Evolutionary conservation across 2,888 invertebrate genomes (phyloP).

Genomic region (Lasioglossum oenotherae): DNA sequence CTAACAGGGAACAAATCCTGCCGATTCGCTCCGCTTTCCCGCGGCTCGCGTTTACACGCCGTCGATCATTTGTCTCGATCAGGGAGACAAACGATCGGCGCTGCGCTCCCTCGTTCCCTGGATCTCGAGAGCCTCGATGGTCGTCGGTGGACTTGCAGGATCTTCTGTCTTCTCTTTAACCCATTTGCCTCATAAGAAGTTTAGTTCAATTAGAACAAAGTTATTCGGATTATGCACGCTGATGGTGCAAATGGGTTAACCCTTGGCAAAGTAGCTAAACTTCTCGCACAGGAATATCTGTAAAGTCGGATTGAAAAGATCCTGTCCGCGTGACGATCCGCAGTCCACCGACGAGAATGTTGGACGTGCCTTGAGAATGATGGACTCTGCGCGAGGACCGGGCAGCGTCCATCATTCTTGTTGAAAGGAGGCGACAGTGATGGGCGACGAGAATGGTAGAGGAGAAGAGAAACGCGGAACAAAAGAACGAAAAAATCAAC

Average conservation of each 20-base stretch:
- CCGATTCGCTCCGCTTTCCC: conserved; percentile 65
- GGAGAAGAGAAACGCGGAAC: conserved; percentile 7
- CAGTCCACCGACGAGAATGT: not conserved
- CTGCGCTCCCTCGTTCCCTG: not conserved
- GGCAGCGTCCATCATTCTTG: conserved; percentile 17
- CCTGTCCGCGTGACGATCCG: not conserved
- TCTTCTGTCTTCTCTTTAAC: not conserved
- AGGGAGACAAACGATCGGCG: conserved; percentile 25
- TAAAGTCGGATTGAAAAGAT: not conserved
- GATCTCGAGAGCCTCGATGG: conserved; percentile 31
- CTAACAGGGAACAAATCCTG: conserved; percentile 22
- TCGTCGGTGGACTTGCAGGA: not conserved
- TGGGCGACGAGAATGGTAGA: not conserved
- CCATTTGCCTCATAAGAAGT: not conserved
- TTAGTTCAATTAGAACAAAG: not conserved
- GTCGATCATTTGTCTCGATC: conserved; percentile 25
- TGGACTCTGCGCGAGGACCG: not conserved
- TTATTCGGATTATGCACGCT: not conserved
- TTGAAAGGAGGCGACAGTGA: no score
- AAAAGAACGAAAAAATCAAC: conserved; percentile 62
- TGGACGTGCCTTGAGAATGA: conserved; percentile 2
- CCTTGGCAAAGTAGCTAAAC: not conserved
- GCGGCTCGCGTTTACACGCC: conserved; percentile 8
- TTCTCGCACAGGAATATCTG: not conserved
- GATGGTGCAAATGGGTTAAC: not conserved